Percentiles rank a stretch among this genome's conserved stretches.
Conservation (phyloP, 2,888 invertebrate species). For the Agrenia bidenticulata region DNA sequence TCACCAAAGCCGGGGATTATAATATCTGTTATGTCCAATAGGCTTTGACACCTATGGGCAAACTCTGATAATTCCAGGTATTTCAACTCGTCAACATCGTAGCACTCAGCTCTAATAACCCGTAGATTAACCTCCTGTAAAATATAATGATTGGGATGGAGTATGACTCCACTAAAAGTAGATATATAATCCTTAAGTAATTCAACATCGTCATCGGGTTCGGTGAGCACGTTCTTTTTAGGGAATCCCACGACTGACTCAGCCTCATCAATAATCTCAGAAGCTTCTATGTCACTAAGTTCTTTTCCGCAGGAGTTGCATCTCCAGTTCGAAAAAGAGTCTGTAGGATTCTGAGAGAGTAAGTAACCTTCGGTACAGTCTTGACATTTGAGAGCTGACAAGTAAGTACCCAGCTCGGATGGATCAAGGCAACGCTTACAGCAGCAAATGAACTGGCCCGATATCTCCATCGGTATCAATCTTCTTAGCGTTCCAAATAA, state of each 20-base stretch:
- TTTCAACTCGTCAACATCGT: slow-evolving; percentile 23
- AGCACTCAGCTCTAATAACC: slow-evolving; percentile 34
- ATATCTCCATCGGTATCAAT: slow-evolving; percentile 44
- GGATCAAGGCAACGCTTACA: slow-evolving; percentile 42
- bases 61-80: slow-evolving; percentile 31
- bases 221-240: slow-evolving; percentile 22
- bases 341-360: slow-evolving; percentile 34
- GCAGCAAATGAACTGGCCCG: slow-evolving; percentile 40
- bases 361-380: slow-evolving; percentile 35
- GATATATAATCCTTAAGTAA: slow-evolving; percentile 40
- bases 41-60: slow-evolving; percentile 31
- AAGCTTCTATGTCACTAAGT: slow-evolving; percentile 36
- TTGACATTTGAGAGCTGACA: slow-evolving; percentile 41
- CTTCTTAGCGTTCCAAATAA: slow-evolving; percentile 40
- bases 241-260: slow-evolving; percentile 35
- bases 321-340: slow-evolving; percentile 46
- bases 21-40: slow-evolving; percentile 33
- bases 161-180: slow-evolving; percentile 28
- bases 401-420: slow-evolving; percentile 37
- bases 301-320: slow-evolving; percentile 34
- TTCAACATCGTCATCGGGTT: slow-evolving; percentile 26
- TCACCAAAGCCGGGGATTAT: slow-evolving; percentile 43
- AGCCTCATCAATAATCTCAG: slow-evolving; percentile 42
- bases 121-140: slow-evolving; percentile 42
- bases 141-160: slow-evolving; percentile 49